Evolutionary conservation across 2,113 vertebrate species (phyloP).

Genomic region (Pampusana beccarii): DNA sequence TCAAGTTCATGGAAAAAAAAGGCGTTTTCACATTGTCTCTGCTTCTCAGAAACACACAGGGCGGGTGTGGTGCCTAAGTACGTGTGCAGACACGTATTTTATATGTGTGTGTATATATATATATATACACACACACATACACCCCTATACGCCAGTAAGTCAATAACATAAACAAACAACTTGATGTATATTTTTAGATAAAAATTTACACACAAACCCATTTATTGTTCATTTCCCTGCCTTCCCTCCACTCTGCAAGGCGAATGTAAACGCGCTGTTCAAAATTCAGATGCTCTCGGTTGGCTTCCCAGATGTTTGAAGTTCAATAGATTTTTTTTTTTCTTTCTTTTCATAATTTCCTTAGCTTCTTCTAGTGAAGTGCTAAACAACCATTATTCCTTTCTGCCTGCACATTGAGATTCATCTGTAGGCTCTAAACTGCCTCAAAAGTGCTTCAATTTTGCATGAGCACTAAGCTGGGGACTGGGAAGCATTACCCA

Average conservation of each 20-base stretch:
- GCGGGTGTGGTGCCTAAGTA: not conserved
- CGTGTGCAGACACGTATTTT: not conserved
- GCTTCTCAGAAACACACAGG: not conserved
- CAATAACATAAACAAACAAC: not conserved
- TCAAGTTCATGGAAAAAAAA: not conserved
- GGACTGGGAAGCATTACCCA: conserved; percentile 78
- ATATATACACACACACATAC: not conserved
- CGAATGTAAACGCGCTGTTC: conserved; percentile 52
- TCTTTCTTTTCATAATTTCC: conserved; percentile 66
- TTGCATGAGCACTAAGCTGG: conserved; percentile 88
- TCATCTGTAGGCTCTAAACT: conserved; percentile 75
- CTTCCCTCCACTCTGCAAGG: not conserved
- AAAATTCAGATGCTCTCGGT: conserved; percentile 38
- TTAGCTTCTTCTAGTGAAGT: conserved; percentile 71
- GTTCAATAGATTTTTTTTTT: conserved; percentile 65
- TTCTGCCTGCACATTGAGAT: conserved; percentile 74
- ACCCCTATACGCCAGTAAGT: accelerated
- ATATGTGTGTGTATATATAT: not conserved
- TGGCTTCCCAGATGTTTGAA: conserved; percentile 70
- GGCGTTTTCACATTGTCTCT: not conserved
- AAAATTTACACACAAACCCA: not conserved
- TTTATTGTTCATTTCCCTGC: not conserved
- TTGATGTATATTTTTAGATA: not conserved
- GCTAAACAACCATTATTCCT: conserved; percentile 74
- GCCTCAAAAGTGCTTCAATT: conserved; percentile 84